These are phyloP conservation scores for Drosophila nigromelanica DNA, from an alignment of 1,140 invertebrate genomes.

Conservation along the genomic window DNA sequence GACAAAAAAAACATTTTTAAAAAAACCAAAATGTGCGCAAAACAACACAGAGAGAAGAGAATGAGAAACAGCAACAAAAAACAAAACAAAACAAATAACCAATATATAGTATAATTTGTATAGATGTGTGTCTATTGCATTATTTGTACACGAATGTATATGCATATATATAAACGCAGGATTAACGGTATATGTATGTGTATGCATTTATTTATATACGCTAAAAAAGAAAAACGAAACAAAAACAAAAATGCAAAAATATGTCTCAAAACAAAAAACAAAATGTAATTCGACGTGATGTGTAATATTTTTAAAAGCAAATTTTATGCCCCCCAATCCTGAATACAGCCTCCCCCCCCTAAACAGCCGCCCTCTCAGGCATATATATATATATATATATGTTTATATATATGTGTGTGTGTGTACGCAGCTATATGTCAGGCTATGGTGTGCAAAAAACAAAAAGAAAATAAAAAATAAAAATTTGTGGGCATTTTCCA, in stretches of 20 bases:
- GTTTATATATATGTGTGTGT: not conserved
- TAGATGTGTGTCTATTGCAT: conserved; percentile 82
- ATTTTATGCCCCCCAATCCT: conserved; percentile 68
- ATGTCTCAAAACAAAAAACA: conserved; percentile 64
- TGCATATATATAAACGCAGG: conserved; percentile 44
- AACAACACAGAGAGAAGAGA: conserved; percentile 45
- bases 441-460: conserved; percentile 14
- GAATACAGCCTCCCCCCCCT: conserved; percentile 2
- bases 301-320: conserved; percentile 83
- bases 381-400: conserved; percentile 12
- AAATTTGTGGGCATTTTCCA: conserved; percentile 81
- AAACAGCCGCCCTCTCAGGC: not conserved
- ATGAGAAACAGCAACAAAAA: conserved; percentile 43
- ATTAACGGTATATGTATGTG: conserved; percentile 29
- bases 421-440: conserved; percentile 13
- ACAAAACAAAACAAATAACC: conserved; percentile 59
- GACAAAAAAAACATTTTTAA: conserved; percentile 29
- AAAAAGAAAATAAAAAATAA: conserved; percentile 49
- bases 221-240: conserved; percentile 56
- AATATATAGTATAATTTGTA: conserved; percentile 83
- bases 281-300: conserved; percentile 80
- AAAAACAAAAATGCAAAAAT: conserved; percentile 46
- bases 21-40: conserved; percentile 44
- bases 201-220: conserved; percentile 75
- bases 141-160: conserved; percentile 77